Base-by-base conservation (phyloP, 2,797 vertebrate species). In the Nyctibius grandis region DNA sequence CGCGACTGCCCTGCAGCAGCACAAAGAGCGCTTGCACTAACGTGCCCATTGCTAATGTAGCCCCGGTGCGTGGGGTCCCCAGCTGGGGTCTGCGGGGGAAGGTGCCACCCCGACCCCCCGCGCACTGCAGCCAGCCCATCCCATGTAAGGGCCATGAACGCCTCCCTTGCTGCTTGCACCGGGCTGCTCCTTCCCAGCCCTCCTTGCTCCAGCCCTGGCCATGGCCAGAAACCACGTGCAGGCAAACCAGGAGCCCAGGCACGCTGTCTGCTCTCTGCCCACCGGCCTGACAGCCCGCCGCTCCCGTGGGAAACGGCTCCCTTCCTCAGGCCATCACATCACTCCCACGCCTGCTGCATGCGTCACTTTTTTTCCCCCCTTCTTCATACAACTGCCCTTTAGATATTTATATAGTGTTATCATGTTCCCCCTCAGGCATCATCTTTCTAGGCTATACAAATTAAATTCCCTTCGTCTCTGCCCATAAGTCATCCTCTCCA, bases 351-450 rank as follows among this genome's bases (percentile, higher is more conserved):
- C 79, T 87, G 81, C 22, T 64, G 48, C 91, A 57, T 95, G 92
- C 59, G 76, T 91, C 89, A 95, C 75, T 94, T 93, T 36, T 76
- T 68, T 88, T n/a, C n/a, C 5, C 74, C 82, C 69, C 73, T 93
- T 93, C 88, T 85, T 91, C 94, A 85, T 88, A 85, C 80, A 77
- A 91, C 47, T 96, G 93, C 91, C 93, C 92, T 97, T 96, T 93
- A 91, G 96, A 88, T 96, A 96, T 96, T 97, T 96, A 93, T 94
- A 89, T 78, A 95, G 85, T 13, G 54, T 82, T 91, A 78, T 61
- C 82, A 77, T 81, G 61, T 67, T 92, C 88, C 85, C 89, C 85
- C 92, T 91, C 80, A 48, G 85, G 91, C 85, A 70, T 74, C 85
- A 84, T 45, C 91, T 89, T 96, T 96, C 95, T 74, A 91, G 91